Evolutionary conservation across 2,113 vertebrate species (phyloP).

Genomic region (Oryzias woworae): DNA sequence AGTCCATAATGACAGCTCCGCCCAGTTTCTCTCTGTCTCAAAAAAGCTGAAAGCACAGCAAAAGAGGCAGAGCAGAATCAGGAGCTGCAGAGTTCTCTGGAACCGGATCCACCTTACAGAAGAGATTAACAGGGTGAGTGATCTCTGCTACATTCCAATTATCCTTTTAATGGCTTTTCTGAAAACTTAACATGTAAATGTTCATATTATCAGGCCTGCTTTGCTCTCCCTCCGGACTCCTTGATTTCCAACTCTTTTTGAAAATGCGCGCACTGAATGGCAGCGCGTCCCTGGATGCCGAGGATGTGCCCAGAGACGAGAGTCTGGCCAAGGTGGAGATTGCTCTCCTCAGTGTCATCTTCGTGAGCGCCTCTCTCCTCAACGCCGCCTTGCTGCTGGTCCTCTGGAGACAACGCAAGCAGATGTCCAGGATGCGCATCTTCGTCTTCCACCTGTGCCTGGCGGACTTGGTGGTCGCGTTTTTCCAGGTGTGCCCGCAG

Average conservation of each 20-base stretch:
- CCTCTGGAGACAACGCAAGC: conserved; percentile 73
- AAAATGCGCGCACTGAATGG: conserved; percentile 51
- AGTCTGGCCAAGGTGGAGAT: conserved; percentile 77
- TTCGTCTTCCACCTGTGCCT: conserved; percentile 84
- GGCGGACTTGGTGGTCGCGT: conserved; percentile 82
- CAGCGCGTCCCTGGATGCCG: conserved; percentile 36
- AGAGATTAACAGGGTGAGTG: neutral
- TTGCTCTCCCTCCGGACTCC: neutral
- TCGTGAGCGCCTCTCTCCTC: conserved; percentile 76
- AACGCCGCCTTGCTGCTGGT: conserved; percentile 77
- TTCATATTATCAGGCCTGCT: too few relatives aligned
- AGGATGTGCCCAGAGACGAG: conserved; percentile 54
- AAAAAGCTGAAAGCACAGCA: conserved; percentile 13
- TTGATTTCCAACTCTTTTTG: neutral
- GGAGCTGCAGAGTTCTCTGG: neutral
- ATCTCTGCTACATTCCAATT: neutral
- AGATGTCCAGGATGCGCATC: conserved; percentile 80
- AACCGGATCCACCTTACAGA: neutral
- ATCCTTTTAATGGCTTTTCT: neutral
- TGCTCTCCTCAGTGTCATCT: conserved; percentile 75
- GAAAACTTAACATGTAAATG: neutral
- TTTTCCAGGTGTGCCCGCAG: conserved; percentile 87
- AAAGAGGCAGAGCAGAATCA: neutral
- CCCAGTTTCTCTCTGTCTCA: conserved; percentile 43
- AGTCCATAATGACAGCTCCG: conserved; percentile 38